Evolutionary conservation across 2,113 vertebrate genomes (phyloP).

Genomic region (Aptenodytes patagonicus): DNA sequence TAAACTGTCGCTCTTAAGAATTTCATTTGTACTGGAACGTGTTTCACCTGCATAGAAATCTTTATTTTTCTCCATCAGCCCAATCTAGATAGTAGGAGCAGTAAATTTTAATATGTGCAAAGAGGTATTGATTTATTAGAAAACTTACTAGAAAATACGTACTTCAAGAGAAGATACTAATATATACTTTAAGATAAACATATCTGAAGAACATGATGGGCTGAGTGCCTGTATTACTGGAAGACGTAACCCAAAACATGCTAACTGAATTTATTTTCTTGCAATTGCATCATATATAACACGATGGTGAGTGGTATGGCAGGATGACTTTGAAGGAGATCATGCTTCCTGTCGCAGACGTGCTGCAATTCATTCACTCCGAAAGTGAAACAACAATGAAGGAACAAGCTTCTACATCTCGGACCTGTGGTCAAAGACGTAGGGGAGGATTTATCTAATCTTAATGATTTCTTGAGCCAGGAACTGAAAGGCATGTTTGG

Average conservation of each 20-base stretch:
- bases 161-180: neutral
- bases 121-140: neutral
- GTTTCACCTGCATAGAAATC: neutral
- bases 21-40: neutral
- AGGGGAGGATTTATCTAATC: neutral
- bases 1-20: neutral
- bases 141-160: neutral
- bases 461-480: neutral
- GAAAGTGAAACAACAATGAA: neutral
- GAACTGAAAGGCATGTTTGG: neutral
- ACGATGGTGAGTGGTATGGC: fast-evolving
- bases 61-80: neutral
- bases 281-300: neutral
- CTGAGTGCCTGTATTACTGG: neutral
- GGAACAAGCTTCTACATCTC: neutral
- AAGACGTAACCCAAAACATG: neutral
- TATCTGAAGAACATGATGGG: neutral
- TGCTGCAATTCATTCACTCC: neutral
- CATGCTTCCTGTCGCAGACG: fast-evolving
- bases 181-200: neutral
- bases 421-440: neutral
- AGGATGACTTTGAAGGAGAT: neutral
- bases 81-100: neutral
- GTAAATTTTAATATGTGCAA: neutral
- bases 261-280: neutral